Conservation (phyloP, 2,888 invertebrate species). For the Iphiclides podalirius region DNA sequence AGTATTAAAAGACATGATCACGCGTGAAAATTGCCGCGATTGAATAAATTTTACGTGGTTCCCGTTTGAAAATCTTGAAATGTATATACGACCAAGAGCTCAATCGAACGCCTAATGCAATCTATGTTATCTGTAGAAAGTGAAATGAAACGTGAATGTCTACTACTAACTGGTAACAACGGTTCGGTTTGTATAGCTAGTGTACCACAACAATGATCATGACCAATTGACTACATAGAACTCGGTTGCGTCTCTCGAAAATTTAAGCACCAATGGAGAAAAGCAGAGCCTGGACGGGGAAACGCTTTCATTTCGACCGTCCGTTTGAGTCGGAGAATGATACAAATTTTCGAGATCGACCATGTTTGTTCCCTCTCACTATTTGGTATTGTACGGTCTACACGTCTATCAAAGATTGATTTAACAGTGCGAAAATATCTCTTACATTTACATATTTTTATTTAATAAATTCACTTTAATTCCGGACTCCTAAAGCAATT, state of each 20-base stretch:
- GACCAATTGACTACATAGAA: slow-evolving; percentile 58
- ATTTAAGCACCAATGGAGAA: slow-evolving; percentile 22
- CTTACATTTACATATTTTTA: slow-evolving; percentile 54
- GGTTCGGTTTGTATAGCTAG: slow-evolving; percentile 48
- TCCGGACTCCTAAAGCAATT: slow-evolving; percentile 79
- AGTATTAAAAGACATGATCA: too few species aligned
- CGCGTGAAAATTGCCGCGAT: too few species aligned
- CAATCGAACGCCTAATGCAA: slow-evolving; percentile 7
- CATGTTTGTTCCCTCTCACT: slow-evolving; percentile 27
- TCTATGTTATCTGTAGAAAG: too few species aligned
- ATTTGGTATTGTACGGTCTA: slow-evolving; percentile 41
- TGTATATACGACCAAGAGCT: neutral
- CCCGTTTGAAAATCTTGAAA: neutral
- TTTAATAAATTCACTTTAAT: slow-evolving; percentile 73
- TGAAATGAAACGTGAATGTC: too few species aligned
- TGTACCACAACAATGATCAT: slow-evolving; percentile 48
- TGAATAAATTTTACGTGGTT: neutral
- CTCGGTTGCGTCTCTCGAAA: slow-evolving; percentile 36
- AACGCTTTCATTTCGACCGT: neutral
- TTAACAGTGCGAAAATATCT: slow-evolving; percentile 79
- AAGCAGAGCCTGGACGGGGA: neutral
- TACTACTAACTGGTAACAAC: slow-evolving; percentile 68
- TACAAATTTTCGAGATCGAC: slow-evolving; percentile 25
- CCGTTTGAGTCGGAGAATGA: neutral
- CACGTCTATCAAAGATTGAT: slow-evolving; percentile 55